phyloP scores from a whole-genome alignment of 2,888 invertebrate genomes.

The Drosophila phalerata region DNA sequence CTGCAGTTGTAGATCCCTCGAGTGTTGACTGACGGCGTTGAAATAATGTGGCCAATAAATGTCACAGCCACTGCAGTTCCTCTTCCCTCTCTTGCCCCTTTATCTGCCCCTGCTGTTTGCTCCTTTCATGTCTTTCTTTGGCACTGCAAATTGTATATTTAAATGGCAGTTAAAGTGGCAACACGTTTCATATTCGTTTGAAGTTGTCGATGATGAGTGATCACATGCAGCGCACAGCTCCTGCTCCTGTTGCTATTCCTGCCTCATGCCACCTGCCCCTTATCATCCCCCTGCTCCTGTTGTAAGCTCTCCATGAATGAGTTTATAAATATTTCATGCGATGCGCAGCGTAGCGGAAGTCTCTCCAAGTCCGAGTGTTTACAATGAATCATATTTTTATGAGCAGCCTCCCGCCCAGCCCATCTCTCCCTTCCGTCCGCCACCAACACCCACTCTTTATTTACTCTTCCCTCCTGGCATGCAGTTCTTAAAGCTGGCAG shows the following conservation, averaged over 20 bases:
- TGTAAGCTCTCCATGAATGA: conserved; percentile 46
- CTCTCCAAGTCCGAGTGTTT: conserved; percentile 54
- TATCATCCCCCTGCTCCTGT: not conserved
- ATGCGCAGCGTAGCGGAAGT: conserved; percentile 65
- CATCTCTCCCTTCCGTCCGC: not conserved
- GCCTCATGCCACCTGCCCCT: not conserved
- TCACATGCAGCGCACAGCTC: conserved; percentile 54
- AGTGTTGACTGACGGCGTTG: conserved; percentile 74
- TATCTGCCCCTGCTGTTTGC: conserved; percentile 2
- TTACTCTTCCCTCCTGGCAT: not conserved
- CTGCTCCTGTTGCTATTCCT: conserved; percentile 27
- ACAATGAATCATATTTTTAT: conserved; percentile 75
- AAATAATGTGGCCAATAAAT: conserved; percentile 81
- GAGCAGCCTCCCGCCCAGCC: conserved; percentile 26
- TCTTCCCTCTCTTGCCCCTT: not conserved
- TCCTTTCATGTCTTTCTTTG: conserved; percentile 71
- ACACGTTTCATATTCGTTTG: conserved; percentile 77
- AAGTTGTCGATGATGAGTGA: conserved; percentile 65
- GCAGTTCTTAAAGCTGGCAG: conserved; percentile 44
- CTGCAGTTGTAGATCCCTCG: conserved; percentile 62
- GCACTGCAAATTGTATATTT: conserved; percentile 73
- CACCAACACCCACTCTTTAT: not conserved
- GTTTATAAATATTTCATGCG: conserved; percentile 79
- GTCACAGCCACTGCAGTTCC: conserved; percentile 47
- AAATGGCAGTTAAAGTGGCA: conserved; percentile 82